phyloP scores from a whole-genome alignment of 2,797 vertebrate genomes.

The Lagodon rhomboides region DNA sequence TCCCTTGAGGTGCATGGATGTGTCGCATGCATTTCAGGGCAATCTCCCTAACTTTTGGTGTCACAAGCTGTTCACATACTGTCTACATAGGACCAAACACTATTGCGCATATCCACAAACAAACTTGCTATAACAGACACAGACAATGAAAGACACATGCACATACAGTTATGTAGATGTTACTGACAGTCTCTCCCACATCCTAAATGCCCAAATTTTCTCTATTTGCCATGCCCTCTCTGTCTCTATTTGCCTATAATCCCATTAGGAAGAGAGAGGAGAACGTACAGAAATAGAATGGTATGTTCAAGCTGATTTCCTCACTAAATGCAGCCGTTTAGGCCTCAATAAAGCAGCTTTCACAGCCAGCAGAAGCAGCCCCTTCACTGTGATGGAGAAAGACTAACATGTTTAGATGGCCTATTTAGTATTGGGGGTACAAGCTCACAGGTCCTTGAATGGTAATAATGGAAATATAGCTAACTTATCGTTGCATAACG shows the following conservation, averaged over 20 bases:
- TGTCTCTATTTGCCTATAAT: conserved; percentile 76
- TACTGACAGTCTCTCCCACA: conserved; percentile 29
- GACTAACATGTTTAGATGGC: conserved; percentile 54
- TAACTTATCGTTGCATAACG: conserved; percentile 25
- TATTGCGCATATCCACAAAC: neutral
- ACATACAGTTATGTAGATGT: conserved; percentile 27
- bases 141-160: neutral
- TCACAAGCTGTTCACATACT: neutral
- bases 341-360: conserved; percentile 68
- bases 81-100: neutral
- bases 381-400: conserved; percentile 46
- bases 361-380: conserved; percentile 60
- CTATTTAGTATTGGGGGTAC: conserved; percentile 32
- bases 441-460: conserved; percentile 35
- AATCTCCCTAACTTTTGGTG: neutral
- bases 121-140: neutral
- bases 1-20: conserved; percentile 3
- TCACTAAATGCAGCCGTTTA: conserved; percentile 73
- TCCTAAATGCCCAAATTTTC: conserved; percentile 64
- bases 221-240: conserved; percentile 62
- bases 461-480: conserved; percentile 32
- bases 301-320: conserved; percentile 74
- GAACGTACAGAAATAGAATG: conserved; percentile 79
- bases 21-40: neutral
- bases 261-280: conserved; percentile 73